Base-by-base conservation (phyloP, 2,113 vertebrate genomes). In the Sceloporus undulatus region DNA sequence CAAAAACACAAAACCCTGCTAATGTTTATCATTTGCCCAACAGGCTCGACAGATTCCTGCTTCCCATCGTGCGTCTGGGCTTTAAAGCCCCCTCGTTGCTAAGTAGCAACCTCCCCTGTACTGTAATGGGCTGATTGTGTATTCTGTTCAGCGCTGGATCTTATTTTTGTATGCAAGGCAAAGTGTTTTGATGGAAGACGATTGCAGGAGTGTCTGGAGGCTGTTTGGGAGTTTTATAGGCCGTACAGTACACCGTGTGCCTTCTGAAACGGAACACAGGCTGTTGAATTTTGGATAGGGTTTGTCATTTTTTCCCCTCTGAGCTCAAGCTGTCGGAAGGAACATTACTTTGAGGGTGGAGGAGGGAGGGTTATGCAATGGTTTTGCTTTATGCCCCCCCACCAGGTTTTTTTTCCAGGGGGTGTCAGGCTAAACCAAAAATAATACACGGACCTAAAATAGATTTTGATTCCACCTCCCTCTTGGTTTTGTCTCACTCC, bases 121-220 rank as follows among this genome's bases (percentile, higher is more conserved):
- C 98, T 98, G 98, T 98, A 98, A 98, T 98, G 98, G 98, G 97
- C 98, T 98, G 98, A 99, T 99, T 99, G 98, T 96, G 98, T 99
- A 99, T 99, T 99, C 98, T 78, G 96, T 96, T 96, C 98, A 96
- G 97, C 97, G 96, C 98, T 97, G 98, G 97, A 97, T 98, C 98
- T 98, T 98, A 98, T 99, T 99, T 99, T 98, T 98, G 98, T 98
- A 98, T 98, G 98, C 98, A 98, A 99, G 98, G 99, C 98, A 98
- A 98, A 99, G 99, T 99, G 98, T 98, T 99, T 99, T 99, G 98
- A 99, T 99, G 98, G 98, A 98, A 98, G 97, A 97, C 98, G 98
- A 98, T 98, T 98, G 98, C 97, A 96, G 98, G 97, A 98, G 97
- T 97, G 98, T 98, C 98, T 98, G 97, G 97, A 98, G 98, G 97